Base-by-base conservation (phyloP, 2,113 vertebrate species). In the Crotalus tigris region DNA sequence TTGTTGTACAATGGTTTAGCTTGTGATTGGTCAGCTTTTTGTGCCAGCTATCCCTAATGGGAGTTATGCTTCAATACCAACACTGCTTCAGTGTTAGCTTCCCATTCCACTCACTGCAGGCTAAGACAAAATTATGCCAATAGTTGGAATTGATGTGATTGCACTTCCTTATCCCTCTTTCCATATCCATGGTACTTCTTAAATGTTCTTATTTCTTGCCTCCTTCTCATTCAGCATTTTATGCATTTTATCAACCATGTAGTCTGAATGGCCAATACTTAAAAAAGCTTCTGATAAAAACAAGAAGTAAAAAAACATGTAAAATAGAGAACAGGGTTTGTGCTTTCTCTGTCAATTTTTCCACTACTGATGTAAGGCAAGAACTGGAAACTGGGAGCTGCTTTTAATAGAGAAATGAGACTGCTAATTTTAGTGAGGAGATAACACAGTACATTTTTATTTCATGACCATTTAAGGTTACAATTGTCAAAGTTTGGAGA, bases 381-480 rank as follows among this genome's bases (percentile, higher is more conserved):
- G 33, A 91, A 54, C 8, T 12, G 15, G 4, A 8, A 11, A n/a
- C 9, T 2, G 69, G 19, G 69, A 89, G 0, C 13, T 58, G 46
- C 88, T 91, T 96, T 94, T 64, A 51, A 89, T 94, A 86, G 95
- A 33, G 24, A 7, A 33, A 61, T 53, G n/a, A 53, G 26, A 58
- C 11, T 86, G 55, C 88, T 86, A 15, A 57, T 86, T 89, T 89
- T 58, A 58, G 53, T 33, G 24, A 46, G 64, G 89, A 58, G 59
- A 92, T 58, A 95, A 58, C 85, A 49, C 92, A 93, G 90, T 93
- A 93, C 55, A 96, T 95, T 95, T 93, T 90, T 95, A 95, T 97
- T 96, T 97, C 91, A 91, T 93, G 75, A 46, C 92, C 58, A 9
- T 96, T 95, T 58, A 93, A 94, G 93, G 90, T 51, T 61, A 92